Evolutionary conservation across 2,113 vertebrate genomes (phyloP), one percentile per base, ranked within the genome.

Genomic region (Syngnathus typhle): DNA sequence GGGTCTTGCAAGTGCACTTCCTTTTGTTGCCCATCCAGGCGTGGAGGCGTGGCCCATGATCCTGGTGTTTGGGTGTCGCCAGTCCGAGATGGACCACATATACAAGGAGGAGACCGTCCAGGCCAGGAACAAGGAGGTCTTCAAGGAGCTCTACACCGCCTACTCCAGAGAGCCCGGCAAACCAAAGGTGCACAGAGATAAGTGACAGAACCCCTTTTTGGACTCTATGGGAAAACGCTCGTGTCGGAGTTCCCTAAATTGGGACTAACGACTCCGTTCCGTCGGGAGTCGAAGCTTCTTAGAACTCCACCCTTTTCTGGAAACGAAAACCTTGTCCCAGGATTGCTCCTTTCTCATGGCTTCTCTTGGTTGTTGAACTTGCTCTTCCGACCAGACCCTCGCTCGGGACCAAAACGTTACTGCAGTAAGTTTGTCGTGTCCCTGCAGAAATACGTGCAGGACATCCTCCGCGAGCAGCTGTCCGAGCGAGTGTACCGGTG

Each of bases 111-210:
- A 99, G 86, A 93, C 97, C 1, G 89, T 95, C 41, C 93, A 95
- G 82, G 95, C 95, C 85, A 95, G 93, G 89, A 92, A 89, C 89
- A 94, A 94, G 64, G 92, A 92, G 0, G 93, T 96, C 78, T 98
- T 99, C 91, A 89, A 94, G 87, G 96, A 98, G 80, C 92, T 99
- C 62, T 95, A 93, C 85, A 91, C 96, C 0, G 96, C 95, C 61
- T 99, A 98, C 80, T 99, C 96, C 71, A 92, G 96, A 86, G 96
- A 99, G 71, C 96, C 97, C 0, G 94, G 93, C 78, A 98, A 92
- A 93, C 95, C 96, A 94, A 99, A 99, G 96, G 96, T 98, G 87
- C 44, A 18, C 0, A 15, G 51, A 43, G 12, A 43, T 43, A 12
- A 43, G 13, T 43, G 27, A 32, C 27, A 32, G 27, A 32, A 32